These are phyloP conservation scores for Listronotus bonariensis DNA, from an alignment of 1,140 invertebrate genomes.

Conservation along the genomic window DNA sequence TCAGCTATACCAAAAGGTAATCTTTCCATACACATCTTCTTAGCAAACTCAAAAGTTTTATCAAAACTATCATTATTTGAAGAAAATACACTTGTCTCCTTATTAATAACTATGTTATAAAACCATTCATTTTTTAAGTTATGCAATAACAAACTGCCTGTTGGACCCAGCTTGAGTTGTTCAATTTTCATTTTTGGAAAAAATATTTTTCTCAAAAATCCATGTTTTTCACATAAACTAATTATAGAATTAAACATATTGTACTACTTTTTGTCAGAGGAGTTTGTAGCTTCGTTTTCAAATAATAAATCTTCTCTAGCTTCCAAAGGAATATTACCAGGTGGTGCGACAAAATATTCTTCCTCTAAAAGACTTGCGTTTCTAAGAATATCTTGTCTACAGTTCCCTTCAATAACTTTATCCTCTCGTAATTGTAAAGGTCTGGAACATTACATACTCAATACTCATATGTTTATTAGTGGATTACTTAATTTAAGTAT, in stretches of 20 bases:
- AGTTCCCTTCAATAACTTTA: constrained; percentile 68
- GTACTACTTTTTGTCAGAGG: constrained; percentile 34
- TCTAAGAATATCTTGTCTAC: constrained; percentile 66
- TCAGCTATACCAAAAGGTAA: constrained; percentile 63
- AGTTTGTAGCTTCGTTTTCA: constrained; percentile 47
- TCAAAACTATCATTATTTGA: constrained; percentile 45
- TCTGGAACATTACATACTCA: too few relatives aligned
- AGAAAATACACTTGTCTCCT: constrained; percentile 60
- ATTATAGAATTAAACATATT: constrained; percentile 54
- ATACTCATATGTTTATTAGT: too few relatives aligned
- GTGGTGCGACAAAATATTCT: constrained; percentile 88
- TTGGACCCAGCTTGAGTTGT: constrained; percentile 58
- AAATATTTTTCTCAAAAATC: constrained; percentile 50
- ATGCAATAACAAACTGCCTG: constrained; percentile 59
- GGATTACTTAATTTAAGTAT: too few relatives aligned
- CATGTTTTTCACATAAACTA: constrained; percentile 53
- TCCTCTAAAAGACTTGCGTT: constrained; percentile 79
- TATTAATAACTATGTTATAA: constrained; percentile 59
- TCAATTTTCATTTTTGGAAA: constrained; percentile 50
- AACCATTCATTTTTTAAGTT: constrained; percentile 66
- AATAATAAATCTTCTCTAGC: constrained; percentile 57
- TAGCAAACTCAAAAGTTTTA: constrained; percentile 53
- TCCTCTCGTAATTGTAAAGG: constrained; percentile 71
- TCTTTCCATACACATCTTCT: constrained; percentile 47
- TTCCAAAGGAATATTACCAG: constrained; percentile 74